Evolutionary conservation across 2,113 vertebrate species (phyloP), one percentile per base, ranked within the genome.

Genomic region (Cnemophilus loriae): DNA sequence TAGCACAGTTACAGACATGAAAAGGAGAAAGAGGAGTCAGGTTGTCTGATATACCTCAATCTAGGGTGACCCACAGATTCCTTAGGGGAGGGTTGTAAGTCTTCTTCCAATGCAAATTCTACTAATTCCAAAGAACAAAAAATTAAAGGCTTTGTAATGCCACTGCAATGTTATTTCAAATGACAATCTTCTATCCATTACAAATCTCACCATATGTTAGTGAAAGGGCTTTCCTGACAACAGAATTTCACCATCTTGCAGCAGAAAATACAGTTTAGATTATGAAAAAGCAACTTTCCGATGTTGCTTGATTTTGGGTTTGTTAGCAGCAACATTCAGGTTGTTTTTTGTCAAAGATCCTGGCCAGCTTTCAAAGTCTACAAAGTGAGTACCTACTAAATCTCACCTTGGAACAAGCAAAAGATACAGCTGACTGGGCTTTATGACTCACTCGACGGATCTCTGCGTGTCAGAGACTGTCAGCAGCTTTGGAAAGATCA

Each of bases 401-500:
- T 27, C 52, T 90, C n/a, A 69, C 52, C 87, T 88, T 88, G 50
- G 84, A 95, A 60, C 49, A 90, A 75, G 75, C 22, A 95, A 79
- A 76, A 87, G 83, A 63, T 75, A 65, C 46, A 96, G 68, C 73
- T 94, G 74, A 87, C 76, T 75, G 53, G 84, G 61, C 79, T 90
- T 89, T 92, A 86, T 77, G 94, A 80, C 56, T 87, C 77, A 83
- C 50, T 89, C 32, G 39, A 42, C 0, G 0, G 52, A 92, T 71
- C 79, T 87, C 28, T 87, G 63, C 16, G 16, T 49, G 65, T 96
- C 89, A 90, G 71, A 91, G 59, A 71, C 82, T 93, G 80, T 91
- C 68, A 84, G 47, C 70, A 63, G 59, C 69, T 95, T 83, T 87
- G 76, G 78, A 90, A 96, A 69, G 57, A 93, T 55, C 92, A 89